These are phyloP conservation scores for Allobates femoralis DNA, from an alignment of 2,797 vertebrate genomes.

Conservation along the genomic window DNA sequence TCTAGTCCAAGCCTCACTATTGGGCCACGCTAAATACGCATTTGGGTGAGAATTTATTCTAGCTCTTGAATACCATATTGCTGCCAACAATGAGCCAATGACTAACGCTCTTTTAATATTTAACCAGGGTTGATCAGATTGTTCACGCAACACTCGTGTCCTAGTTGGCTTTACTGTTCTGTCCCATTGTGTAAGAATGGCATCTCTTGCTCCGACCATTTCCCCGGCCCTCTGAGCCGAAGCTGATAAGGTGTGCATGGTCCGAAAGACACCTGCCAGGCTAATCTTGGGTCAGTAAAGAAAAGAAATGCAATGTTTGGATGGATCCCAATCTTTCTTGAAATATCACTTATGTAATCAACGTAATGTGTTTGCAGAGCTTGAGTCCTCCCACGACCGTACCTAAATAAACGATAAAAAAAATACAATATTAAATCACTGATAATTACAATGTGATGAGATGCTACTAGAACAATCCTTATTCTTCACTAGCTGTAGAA, in stretches of 20 bases:
- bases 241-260: constrained; percentile 86
- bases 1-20: background rate
- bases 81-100: constrained; percentile 4
- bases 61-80: constrained; percentile 8
- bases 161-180: constrained; percentile 73
- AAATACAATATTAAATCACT: background rate
- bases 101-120: background rate
- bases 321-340: constrained; percentile 72
- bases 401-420: constrained; percentile 63
- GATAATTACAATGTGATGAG: background rate
- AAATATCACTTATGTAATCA: constrained; percentile 83
- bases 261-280: constrained; percentile 74
- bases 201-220: constrained; percentile 83
- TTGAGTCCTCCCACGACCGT: constrained; percentile 74
- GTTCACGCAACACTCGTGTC: constrained; percentile 69
- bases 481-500: too few relatives aligned
- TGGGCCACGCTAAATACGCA: background rate
- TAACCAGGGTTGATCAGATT: background rate
- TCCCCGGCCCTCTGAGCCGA: constrained; percentile 83
- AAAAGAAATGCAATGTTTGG: constrained; percentile 76
- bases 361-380: constrained; percentile 78
- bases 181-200: constrained; percentile 86
- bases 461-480: too few relatives aligned
- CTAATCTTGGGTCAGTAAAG: constrained; percentile 83
- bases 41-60: background rate